Evolutionary conservation across 2,797 vertebrate genomes (phyloP).

Genomic region (Dromococcyx pavoninus): DNA sequence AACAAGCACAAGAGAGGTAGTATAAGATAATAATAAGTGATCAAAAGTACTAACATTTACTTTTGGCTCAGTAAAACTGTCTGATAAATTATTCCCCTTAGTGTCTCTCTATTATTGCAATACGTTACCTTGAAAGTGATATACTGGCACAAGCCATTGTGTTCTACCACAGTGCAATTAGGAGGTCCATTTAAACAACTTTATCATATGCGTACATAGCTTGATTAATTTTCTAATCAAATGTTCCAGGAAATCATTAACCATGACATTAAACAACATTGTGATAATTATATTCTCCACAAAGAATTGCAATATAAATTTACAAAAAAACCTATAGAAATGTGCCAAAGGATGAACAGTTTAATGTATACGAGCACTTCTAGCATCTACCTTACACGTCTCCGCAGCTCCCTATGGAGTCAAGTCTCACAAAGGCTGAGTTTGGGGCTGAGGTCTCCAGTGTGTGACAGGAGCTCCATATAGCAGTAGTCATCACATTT

Average conservation of each 20-base stretch:
- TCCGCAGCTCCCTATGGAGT: background rate
- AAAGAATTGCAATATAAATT: slow-evolving; percentile 77
- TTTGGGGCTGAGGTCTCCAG: background rate
- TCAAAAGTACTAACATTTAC: slow-evolving; percentile 56
- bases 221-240: slow-evolving; percentile 83
- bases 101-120: slow-evolving; percentile 61
- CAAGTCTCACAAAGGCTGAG: background rate
- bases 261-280: slow-evolving; percentile 79
- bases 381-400: background rate
- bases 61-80: slow-evolving; percentile 54
- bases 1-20: background rate
- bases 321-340: slow-evolving; percentile 73
- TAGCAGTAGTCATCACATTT: background rate
- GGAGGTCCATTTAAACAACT: slow-evolving; percentile 73
- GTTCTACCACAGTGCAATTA: slow-evolving; percentile 72
- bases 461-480: background rate
- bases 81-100: slow-evolving; percentile 65
- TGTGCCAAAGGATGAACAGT: slow-evolving; percentile 62
- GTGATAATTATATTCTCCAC: slow-evolving; percentile 74
- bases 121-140: slow-evolving; percentile 56
- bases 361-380: slow-evolving; percentile 50
- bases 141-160: slow-evolving; percentile 65
- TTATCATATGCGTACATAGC: slow-evolving; percentile 74
- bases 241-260: slow-evolving; percentile 79
- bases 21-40: slow-evolving; percentile 51